Base-by-base conservation (phyloP, 2,797 vertebrate species). In the Odontamblyopus lacepedii region DNA sequence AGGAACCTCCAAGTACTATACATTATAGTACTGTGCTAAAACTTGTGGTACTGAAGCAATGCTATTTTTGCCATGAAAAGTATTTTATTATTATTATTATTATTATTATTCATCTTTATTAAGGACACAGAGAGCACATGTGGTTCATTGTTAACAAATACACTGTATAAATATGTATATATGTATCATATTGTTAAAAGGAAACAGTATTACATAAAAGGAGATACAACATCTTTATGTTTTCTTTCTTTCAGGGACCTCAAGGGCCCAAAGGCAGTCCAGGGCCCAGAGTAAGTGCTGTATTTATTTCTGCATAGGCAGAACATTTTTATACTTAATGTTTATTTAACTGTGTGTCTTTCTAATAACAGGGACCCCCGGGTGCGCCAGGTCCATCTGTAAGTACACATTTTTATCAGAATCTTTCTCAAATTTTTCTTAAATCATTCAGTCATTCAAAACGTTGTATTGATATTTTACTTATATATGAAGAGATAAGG, bases 371-470 rank as follows among this genome's bases (percentile, higher is more conserved):
- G 97, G 97, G 97, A 78, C 95, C 91, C 73, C 96, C 95, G 59
- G 98, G 98, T 72, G 83, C 92, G 79, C 95, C 96, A 15, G 98
- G 97, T 78, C 94, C 91, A 76, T 88, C 90, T 80, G 98, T 99
- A 95, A 95, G 95, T 92, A 63, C 4, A 63, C 4, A n/a, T 35
- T 6, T 19, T 23, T 38, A 19, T 19, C 18, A n/a, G 1, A 38
- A 38, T 11, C 18, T n/a, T 38, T 23, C 7, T 30, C 23, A 23
- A 23, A 23, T 23, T 23, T 23, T 23, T 23, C 23, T 23, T 23
- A 23, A 23, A 23, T 23, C 23, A 23, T 23, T 23, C 23, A 23
- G 23, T 23, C 19, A 7, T 23, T 55, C 53, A 55, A 9, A 57
- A 57, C 8, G 3, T 57, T 57, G 55, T 27, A 9, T 57, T 12